These are phyloP conservation scores for Notothenia rossii DNA, from an alignment of 2,113 vertebrate species.

Conservation along the genomic window DNA sequence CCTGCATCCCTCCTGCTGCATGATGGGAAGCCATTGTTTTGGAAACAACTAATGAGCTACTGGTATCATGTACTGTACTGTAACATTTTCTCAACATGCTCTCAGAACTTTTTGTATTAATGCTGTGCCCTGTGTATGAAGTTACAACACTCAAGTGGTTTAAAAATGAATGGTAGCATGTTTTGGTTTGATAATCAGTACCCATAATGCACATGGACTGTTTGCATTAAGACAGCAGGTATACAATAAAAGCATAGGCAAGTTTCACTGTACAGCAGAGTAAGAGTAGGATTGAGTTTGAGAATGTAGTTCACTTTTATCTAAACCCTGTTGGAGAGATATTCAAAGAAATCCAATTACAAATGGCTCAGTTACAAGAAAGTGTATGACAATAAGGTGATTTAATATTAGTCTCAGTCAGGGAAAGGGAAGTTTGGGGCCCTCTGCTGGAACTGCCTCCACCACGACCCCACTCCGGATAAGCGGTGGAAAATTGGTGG, in stretches of 20 bases:
- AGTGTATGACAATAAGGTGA: neutral
- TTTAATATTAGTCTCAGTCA: neutral
- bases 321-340: neutral
- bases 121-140: neutral
- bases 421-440: too few relatives aligned
- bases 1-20: neutral
- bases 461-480: too few relatives aligned
- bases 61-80: conserved; percentile 6
- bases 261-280: neutral
- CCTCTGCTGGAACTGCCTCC: too few relatives aligned
- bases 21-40: conserved; percentile 21
- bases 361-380: neutral
- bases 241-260: neutral
- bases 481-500: too few relatives aligned
- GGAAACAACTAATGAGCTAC: conserved; percentile 31
- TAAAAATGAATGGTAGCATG: neutral
- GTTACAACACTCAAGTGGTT: neutral
- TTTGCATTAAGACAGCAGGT: neutral
- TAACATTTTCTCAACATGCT: neutral
- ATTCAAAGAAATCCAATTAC: too few relatives aligned
- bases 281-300: neutral
- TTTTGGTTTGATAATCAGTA: neutral
- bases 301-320: neutral
- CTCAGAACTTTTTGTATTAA: neutral
- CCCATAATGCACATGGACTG: conserved; percentile 3